Percentiles rank a stretch among this genome's conserved stretches.
phyloP scores from a whole-genome alignment of 1,140 invertebrate species.

The Mamestra configurata region DNA sequence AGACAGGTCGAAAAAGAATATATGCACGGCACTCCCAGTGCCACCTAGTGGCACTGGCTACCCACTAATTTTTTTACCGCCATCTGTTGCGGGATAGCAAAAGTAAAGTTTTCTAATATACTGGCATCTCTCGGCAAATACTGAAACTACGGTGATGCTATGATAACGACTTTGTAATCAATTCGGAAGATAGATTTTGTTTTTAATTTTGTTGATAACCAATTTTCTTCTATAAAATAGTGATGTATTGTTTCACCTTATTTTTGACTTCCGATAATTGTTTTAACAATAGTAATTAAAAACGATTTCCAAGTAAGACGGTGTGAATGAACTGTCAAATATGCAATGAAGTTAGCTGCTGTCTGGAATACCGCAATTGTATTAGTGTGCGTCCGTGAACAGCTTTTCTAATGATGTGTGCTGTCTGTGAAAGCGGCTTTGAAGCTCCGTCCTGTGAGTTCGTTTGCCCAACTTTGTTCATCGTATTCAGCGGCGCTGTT shows the following conservation, averaged over 20 bases:
- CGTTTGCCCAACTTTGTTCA: conserved; percentile 52
- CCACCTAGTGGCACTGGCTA: background rate
- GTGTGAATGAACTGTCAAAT: conserved; percentile 85
- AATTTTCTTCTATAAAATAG: background rate
- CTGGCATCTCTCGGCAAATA: conserved; percentile 57
- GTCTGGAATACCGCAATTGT: conserved; percentile 67
- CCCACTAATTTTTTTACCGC: background rate
- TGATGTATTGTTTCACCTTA: background rate
- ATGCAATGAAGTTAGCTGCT: conserved; percentile 79
- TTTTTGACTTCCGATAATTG: background rate
- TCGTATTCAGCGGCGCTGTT: conserved; percentile 54
- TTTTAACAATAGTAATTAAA: background rate
- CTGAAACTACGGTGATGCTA: conserved; percentile 25
- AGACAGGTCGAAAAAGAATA: no score
- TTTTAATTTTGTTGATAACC: background rate
- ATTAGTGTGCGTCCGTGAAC: conserved; percentile 58
- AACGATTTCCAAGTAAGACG: conserved; percentile 52
- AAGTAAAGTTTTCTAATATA: background rate
- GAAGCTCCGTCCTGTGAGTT: conserved; percentile 60
- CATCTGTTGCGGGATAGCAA: conserved; percentile 21
- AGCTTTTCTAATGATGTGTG: conserved; percentile 67
- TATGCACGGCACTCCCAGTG: no score
- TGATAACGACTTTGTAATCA: background rate
- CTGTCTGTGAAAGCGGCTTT: conserved; percentile 72
- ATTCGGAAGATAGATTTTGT: background rate